phyloP scores from a whole-genome alignment of 2,113 vertebrate genomes.

The Fulica atra region DNA sequence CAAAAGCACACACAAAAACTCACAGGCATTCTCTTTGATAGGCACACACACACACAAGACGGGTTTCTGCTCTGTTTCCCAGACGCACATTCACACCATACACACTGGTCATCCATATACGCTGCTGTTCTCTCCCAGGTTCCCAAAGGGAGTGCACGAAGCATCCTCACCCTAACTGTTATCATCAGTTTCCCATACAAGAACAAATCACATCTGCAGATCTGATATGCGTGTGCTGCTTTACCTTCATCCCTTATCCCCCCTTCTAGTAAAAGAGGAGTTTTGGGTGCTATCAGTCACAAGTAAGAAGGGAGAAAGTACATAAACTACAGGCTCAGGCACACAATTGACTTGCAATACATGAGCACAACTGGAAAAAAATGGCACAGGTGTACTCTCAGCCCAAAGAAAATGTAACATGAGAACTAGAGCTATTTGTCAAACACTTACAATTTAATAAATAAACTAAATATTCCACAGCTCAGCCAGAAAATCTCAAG shows the following conservation, averaged over 20 bases:
- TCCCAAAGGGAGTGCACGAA: background rate
- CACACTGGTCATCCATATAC: background rate
- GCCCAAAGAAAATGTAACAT: conserved; percentile 49
- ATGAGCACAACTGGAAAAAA: background rate
- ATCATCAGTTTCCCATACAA: background rate
- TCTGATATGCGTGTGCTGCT: background rate
- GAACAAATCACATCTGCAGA: background rate
- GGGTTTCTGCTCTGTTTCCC: background rate
- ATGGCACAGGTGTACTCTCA: background rate
- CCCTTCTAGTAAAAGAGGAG: background rate
- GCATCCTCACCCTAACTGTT: background rate
- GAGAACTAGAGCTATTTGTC: conserved; percentile 67
- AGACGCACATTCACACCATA: background rate
- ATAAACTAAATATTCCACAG: conserved; percentile 55
- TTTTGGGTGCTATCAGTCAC: background rate
- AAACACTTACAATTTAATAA: conserved; percentile 68
- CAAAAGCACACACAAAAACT: background rate
- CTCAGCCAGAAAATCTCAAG: conserved; percentile 60
- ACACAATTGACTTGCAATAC: background rate
- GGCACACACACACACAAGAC: rapidly evolving
- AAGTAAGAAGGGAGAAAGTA: background rate
- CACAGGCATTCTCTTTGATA: background rate
- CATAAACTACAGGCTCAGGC: background rate
- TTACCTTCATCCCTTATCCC: background rate
- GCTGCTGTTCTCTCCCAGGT: background rate